Evolutionary conservation across 2,888 invertebrate species (phyloP), one percentile per base, ranked within the genome.

Genomic region (Drosophila pullipes): DNA sequence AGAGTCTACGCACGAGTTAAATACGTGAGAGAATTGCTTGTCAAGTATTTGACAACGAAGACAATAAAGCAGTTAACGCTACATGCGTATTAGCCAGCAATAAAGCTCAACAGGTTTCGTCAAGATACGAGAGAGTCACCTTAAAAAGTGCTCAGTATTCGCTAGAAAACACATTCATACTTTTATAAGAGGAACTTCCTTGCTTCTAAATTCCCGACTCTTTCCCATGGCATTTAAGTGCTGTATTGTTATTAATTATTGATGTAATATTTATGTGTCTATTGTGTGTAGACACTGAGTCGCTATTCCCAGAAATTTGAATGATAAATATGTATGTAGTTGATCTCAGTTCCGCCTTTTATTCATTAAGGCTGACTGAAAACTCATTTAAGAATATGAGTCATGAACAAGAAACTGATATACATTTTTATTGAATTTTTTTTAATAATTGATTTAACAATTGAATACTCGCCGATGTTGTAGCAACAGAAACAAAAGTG

Each of bases 291-390:
- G 28, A 28, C 37, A 22, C 33, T 30, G 35, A 22, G 33, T 41
- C 18, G 30, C 25, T 30, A 58, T 66, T 49, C 52, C n/a, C 61
- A 72, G 41, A 28, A 49, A 53, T 33, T 55, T 55, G 6, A 72
- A 41, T 72, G 25, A 60, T 53, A 22, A 53, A 54, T 54, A 49
- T 57, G 31, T 64, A 41, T 52, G 30, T 61, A 47, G 53, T 58
- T 57, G 52, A 72, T 33, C 47, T 68, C 59, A 78, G 88, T 87
- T 87, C 88, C 88, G 85, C 66, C 58, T 82, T 78, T 50, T 63
- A 55, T 82, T 49, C 54, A 59, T 58, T 62, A 16, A 57, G 35
- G 25, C 55, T 31, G 35, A 52, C 55, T 35, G 61, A 52, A 55
- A 41, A 44, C 7, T 37, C 11, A 65, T 50, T 50, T 31, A 16